Base-by-base conservation (phyloP, 2,888 invertebrate species). In the Chaitophorus viminalis region DNA sequence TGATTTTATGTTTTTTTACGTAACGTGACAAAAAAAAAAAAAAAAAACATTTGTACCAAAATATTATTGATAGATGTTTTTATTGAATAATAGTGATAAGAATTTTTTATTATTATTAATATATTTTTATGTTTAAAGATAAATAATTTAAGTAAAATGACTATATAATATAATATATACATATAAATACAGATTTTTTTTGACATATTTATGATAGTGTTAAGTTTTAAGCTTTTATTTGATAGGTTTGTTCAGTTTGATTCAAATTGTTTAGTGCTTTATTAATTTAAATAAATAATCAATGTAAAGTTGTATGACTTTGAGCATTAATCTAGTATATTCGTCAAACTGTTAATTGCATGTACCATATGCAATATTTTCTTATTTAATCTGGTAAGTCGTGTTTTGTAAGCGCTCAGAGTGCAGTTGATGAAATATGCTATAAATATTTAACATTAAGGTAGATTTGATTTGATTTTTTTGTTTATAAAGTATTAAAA, bases 151-250 rank as follows among this genome's bases (percentile, higher is more conserved):
- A 87, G 65, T 74, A 81, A 87, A 60, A 65, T 87, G 70, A 86
- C 36, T 75, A 29, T 39, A 65, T 74, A 70, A 36, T 82, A n/a
- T n/a, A 39, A 72, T 74, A 54, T 82, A 82, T 82, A 81, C 25
- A 29, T 25, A n/a, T 82, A 75, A 39, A 6, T 78, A 2, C 74
- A 39, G 18, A n/a, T 81, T 46, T 52, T 72, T 52, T 52, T 33
- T 65, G 8, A 9, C 60, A 75, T 72, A 78, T 86, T 79, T 87
- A 74, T 87, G 0, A 54, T 87, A 79, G 86, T 18, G 79, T 87
- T 87, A 87, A 60, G 79, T 87, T 79, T 87, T 31, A 79, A 79
- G 79, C 72, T 87, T 87, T 79, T 74, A 87, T 87, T 87, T 74
- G 33, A 79, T 86, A 54, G 54, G 65, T 86, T 81, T 87, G 74